Evolutionary conservation across 1,140 invertebrate species (phyloP), one percentile per base, ranked within the genome.

Genomic region (Solenopsis invicta): DNA sequence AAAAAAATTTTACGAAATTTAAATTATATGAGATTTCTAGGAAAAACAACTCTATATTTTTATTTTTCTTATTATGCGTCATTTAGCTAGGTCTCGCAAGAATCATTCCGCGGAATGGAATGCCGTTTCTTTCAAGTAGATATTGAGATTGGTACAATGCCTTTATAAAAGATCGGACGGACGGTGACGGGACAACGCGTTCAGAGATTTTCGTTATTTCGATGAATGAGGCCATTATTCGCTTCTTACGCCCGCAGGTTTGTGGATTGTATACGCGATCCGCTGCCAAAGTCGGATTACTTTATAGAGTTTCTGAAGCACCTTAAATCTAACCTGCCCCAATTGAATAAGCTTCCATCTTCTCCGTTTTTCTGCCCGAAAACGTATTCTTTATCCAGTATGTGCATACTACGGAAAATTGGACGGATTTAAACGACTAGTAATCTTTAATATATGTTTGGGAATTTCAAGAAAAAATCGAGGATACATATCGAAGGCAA

Each of bases 161-260:
- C 77, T 87, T 87, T 86, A 88, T 85, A 87, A 78, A 78, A 72
- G 76, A 62, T 78, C 76, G 85, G 24, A 34, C 61, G 71, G 71
- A 69, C 66, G n/a, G 34, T 66, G 88, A 90, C 88, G 87, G 86
- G 66, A 56, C 59, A 80, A 82, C 34, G 76, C 76, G 88, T 66
- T 89, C 54, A 56, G 69, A 72, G 78, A 82, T 87, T 92, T 92
- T 91, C 91, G 88, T 92, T 91, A 88, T 82, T 82, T 61, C 74
- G 74, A 88, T 91, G 90, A 92, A 93, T 88, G 90, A 92, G 52
- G 69, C 91, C 69, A 93, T 93, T 93, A 93, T 93, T 93, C 91
- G 92, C 88, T 88, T 92, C 78, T 86, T 92, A 88, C 85, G 88
- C 88, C 76, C 48, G 82, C 88, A 88, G 86, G 37, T 77, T 87